phyloP scores from a whole-genome alignment of 2,797 vertebrate genomes.

The Microcaecilia unicolor region DNA sequence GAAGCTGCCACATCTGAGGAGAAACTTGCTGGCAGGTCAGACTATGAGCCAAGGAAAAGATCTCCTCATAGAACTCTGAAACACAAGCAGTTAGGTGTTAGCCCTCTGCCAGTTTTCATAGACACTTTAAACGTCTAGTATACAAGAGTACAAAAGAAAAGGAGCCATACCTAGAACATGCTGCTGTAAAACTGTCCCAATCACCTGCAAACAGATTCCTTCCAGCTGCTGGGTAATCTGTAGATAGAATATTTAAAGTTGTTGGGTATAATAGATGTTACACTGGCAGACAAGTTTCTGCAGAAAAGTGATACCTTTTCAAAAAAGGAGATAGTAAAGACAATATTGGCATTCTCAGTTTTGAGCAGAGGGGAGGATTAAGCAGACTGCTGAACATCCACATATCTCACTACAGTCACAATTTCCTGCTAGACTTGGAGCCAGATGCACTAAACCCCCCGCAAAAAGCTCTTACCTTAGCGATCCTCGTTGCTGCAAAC shows the following conservation, averaged over 20 bases:
- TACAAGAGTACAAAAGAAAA: too few species aligned
- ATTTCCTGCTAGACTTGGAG: too few species aligned
- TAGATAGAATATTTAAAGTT: not conserved
- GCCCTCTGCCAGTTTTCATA: not conserved
- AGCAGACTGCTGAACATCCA: too few species aligned
- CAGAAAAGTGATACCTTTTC: too few species aligned
- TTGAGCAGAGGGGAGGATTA: too few species aligned
- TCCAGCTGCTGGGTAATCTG: conserved; percentile 97
- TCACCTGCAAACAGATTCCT: conserved; percentile 97
- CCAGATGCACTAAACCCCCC: too few species aligned
- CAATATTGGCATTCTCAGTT: too few species aligned
- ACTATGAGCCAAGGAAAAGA: conserved; percentile 94
- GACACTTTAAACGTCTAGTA: not conserved
- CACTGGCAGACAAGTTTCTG: too few species aligned
- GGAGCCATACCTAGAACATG: conserved; percentile 83
- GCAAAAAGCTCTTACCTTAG: too few species aligned
- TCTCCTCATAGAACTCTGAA: conserved; percentile 96
- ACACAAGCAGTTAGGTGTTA: conserved; percentile 19
- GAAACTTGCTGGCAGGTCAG: conserved; percentile 97
- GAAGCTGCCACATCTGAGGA: conserved; percentile 96
- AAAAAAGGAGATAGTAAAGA: too few species aligned
- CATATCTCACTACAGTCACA: too few species aligned
- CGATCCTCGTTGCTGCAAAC: too few species aligned
- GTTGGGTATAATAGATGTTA: conserved; percentile 6
- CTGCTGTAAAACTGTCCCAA: conserved; percentile 94